A percentile compares a stretch with the other conserved stretches of the same genome.
phyloP scores from a whole-genome alignment of 2,888 invertebrate genomes.

The Rhamphomyia laevipes region DNA sequence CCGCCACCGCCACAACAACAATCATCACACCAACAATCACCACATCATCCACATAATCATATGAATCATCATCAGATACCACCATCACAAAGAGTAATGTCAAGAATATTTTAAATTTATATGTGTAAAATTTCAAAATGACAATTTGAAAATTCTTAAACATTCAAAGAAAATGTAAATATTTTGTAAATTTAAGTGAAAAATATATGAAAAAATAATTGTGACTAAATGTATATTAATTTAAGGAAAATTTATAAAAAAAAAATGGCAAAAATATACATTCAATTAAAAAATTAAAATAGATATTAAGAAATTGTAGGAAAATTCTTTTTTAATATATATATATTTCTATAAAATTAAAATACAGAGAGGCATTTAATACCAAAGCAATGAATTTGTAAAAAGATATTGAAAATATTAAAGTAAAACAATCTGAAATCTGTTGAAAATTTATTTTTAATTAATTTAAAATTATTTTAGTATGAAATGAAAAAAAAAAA shows the following conservation, averaged over 20 bases:
- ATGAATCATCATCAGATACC: conserved; percentile 21
- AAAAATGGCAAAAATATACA: too few species aligned
- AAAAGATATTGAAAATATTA: conserved; percentile 13
- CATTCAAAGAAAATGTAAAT: background rate
- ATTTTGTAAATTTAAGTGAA: too few species aligned
- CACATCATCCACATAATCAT: conserved; percentile 11
- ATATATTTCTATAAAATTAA: background rate
- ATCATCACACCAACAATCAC: conserved; percentile 10
- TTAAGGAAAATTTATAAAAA: too few species aligned
- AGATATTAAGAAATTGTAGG: too few species aligned
- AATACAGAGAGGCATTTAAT: conserved; percentile 30
- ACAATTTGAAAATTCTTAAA: background rate
- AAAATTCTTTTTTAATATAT: background rate
- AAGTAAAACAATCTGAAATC: conserved; percentile 14
- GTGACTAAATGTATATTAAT: too few species aligned
- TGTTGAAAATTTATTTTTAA: conserved; percentile 14
- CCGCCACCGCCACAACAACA: conserved; percentile 15
- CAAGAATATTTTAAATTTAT: conserved; percentile 33
- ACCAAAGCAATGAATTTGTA: conserved; percentile 30
- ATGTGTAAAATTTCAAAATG: background rate
- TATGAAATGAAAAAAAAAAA: too few species aligned
- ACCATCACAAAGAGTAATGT: conserved; percentile 33
- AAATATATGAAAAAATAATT: too few species aligned
- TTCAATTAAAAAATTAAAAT: too few species aligned
- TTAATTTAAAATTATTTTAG: too few species aligned